These are phyloP conservation scores for Dermolepida albohirtum DNA, from an alignment of 2,888 invertebrate genomes.

Conservation along the genomic window DNA sequence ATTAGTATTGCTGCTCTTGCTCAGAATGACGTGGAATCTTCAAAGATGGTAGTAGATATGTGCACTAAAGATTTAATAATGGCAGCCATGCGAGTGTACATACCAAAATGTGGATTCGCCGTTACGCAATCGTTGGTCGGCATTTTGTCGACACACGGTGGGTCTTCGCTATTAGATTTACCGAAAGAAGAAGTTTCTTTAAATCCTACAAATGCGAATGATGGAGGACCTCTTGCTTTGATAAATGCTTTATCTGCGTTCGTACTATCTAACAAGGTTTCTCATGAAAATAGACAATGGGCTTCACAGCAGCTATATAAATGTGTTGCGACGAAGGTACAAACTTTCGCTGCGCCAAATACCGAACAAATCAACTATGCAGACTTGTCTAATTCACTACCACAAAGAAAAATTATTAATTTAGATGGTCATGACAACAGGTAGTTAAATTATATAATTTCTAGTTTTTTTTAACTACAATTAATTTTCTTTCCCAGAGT, in stretches of 20 bases:
- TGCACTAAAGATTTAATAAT: constrained; percentile 69
- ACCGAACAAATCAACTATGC: constrained; percentile 65
- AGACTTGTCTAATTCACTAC: constrained; percentile 66
- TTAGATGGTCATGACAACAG: constrained; percentile 71
- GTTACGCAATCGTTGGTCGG: constrained; percentile 73
- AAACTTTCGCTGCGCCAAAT: constrained; percentile 59
- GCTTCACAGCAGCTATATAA: constrained; percentile 71
- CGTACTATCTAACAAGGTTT: constrained; percentile 69
- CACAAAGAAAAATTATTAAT: constrained; percentile 55
- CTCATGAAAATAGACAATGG: constrained; percentile 70
- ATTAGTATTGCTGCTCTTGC: constrained; percentile 68
- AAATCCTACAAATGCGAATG: constrained; percentile 43
- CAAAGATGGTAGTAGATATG: constrained; percentile 69
- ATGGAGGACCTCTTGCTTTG: constrained; percentile 65
- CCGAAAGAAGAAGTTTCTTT: constrained; percentile 57
- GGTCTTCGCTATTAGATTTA: constrained; percentile 61
- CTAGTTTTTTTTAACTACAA: constrained; percentile 1
- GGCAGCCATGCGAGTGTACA: constrained; percentile 61
- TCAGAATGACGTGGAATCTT: constrained; percentile 68
- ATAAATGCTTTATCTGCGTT: constrained; percentile 73
- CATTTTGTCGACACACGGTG: constrained; percentile 67
- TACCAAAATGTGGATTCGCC: constrained; percentile 64
- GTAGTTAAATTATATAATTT: constrained; percentile 14
- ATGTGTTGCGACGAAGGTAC: constrained; percentile 63
- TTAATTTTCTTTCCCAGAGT: constrained; percentile 51